Evolutionary conservation across 1,140 invertebrate species (phyloP).

Genomic region (Meloidogyne exigua): DNA sequence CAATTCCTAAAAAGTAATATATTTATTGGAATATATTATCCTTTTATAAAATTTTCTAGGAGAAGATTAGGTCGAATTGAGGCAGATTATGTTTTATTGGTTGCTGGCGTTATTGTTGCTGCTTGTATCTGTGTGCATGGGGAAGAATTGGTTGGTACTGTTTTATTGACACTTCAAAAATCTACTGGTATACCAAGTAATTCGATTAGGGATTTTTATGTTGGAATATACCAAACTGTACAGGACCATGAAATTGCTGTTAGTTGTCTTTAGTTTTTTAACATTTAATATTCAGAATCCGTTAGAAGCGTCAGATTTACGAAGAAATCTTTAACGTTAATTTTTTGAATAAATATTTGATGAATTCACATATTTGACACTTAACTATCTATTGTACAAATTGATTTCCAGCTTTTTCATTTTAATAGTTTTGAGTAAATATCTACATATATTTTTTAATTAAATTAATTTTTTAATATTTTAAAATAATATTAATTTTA

Average conservation of each 20-base stretch:
- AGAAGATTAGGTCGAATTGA: conserved; percentile 24
- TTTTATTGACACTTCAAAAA: conserved; percentile 13
- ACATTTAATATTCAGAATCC: conserved; percentile 3
- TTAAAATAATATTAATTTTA: too few species aligned
- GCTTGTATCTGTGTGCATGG: conserved; percentile 34
- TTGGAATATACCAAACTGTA: conserved; percentile 34
- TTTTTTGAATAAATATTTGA: not conserved
- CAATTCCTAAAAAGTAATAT: too few species aligned
- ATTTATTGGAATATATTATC: too few species aligned
- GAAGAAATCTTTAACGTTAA: not conserved
- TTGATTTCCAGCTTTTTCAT: not conserved
- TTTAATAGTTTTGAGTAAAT: not conserved
- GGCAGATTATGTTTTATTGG: conserved; percentile 30
- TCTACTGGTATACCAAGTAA: conserved; percentile 20
- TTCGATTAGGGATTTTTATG: conserved; percentile 18
- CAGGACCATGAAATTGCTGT: conserved; percentile 6
- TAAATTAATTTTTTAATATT: too few species aligned
- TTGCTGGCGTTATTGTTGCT: conserved; percentile 23
- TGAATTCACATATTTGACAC: not conserved
- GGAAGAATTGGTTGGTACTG: conserved; percentile 19
- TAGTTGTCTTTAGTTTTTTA: not conserved
- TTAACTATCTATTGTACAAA: not conserved
- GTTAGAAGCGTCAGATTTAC: not conserved
- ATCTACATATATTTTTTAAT: too few species aligned
- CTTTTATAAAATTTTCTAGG: conserved; percentile 7